A percentile compares a stretch with the other conserved stretches of the same genome.
Evolutionary conservation across 2,888 invertebrate species (phyloP).

Genomic region (Euphydryas editha): DNA sequence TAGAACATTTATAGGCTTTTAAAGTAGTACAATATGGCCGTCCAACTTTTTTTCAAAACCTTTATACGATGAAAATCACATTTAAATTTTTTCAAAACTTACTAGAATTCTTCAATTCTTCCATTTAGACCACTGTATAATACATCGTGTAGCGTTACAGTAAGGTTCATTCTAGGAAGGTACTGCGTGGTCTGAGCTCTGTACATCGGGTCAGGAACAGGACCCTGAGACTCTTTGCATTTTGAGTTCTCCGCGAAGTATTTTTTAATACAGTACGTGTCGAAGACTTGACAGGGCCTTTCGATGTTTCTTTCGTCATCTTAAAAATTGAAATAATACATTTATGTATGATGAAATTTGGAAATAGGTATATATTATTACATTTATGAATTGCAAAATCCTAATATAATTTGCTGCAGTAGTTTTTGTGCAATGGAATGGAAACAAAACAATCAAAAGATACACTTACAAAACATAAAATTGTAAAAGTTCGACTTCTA

Average conservation of each 20-base stretch:
- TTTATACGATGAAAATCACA: too few relatives aligned
- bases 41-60: too few relatives aligned
- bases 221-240: slow-evolving; percentile 39
- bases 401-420: too few relatives aligned
- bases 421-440: too few relatives aligned
- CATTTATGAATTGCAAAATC: too few relatives aligned
- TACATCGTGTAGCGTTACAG: slow-evolving; percentile 32
- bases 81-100: too few relatives aligned
- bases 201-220: slow-evolving; percentile 43
- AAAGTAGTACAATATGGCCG: too few relatives aligned
- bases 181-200: slow-evolving; percentile 34
- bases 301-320: slow-evolving; percentile 24
- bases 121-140: slow-evolving; percentile 43
- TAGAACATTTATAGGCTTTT: too few relatives aligned
- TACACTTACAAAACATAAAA: too few relatives aligned
- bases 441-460: too few relatives aligned
- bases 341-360: too few relatives aligned
- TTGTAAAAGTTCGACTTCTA: too few relatives aligned
- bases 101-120: slow-evolving; percentile 47
- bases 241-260: slow-evolving; percentile 43
- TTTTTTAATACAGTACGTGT: slow-evolving; percentile 44
- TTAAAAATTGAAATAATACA: slow-evolving; percentile 9
- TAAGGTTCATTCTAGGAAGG: slow-evolving; percentile 38
- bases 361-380: not conserved
- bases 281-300: slow-evolving; percentile 39